phyloP scores from a whole-genome alignment of 2,113 vertebrate species.

The Pimephales promelas region DNA sequence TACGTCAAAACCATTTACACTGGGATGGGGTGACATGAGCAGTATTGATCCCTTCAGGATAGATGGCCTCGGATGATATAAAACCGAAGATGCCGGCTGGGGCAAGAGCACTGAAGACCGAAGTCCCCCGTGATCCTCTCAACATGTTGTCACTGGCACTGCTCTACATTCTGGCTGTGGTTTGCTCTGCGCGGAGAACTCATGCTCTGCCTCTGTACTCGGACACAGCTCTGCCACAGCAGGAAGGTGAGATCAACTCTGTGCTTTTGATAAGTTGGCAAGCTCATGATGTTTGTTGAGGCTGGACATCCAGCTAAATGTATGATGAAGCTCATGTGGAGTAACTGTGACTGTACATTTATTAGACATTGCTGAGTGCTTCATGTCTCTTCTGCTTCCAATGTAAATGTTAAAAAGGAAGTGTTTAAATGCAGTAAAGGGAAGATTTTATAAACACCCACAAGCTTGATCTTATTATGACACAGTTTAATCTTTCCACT shows the following conservation, averaged over 20 bases:
- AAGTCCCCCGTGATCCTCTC: slow-evolving; percentile 48
- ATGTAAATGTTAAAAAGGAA: neutral
- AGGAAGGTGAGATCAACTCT: slow-evolving; percentile 66
- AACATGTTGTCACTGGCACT: slow-evolving; percentile 72
- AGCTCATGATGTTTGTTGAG: neutral
- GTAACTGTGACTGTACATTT: neutral
- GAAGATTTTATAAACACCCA: neutral
- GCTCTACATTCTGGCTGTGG: slow-evolving; percentile 66
- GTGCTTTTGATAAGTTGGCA: neutral
- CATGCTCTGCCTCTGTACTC: slow-evolving; percentile 73
- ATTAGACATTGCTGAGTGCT: neutral
- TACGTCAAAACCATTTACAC: slow-evolving; percentile 71
- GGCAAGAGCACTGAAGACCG: slow-evolving; percentile 49
- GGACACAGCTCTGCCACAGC: slow-evolving; percentile 64
- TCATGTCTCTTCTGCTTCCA: neutral
- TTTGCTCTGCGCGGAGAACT: slow-evolving; percentile 65
- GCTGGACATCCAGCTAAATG: neutral
- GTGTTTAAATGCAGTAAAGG: neutral
- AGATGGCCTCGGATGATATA: slow-evolving; percentile 70
- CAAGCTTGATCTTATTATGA: neutral
- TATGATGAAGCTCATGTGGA: neutral
- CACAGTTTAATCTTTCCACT: neutral
- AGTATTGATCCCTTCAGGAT: slow-evolving; percentile 73
- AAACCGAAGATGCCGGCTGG: slow-evolving; percentile 64
- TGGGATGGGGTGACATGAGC: slow-evolving; percentile 71